Percentiles rank a stretch among this genome's conserved stretches.
Conservation (phyloP, 2,888 invertebrate species). For the Andrena fulva region DNA sequence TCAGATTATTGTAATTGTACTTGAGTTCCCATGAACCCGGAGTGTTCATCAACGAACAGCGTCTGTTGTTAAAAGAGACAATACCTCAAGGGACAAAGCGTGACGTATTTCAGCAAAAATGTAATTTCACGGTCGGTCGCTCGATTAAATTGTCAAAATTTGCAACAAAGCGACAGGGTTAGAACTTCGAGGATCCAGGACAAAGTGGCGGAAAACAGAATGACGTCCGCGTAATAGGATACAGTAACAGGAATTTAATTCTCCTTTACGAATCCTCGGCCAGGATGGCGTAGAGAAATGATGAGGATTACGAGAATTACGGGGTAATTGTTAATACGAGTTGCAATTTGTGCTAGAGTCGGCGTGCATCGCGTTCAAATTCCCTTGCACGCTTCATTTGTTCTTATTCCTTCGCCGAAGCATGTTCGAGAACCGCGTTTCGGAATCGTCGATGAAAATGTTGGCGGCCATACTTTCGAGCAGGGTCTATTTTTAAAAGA, state of each 20-base stretch:
- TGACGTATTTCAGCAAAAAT: constrained; percentile 38
- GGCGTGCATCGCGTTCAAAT: constrained; percentile 43
- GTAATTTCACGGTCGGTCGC: constrained; percentile 26
- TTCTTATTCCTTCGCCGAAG: constrained; percentile 33
- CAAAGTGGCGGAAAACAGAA: constrained; percentile 30
- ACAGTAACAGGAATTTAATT: constrained; percentile 64
- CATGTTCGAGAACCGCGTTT: background rate
- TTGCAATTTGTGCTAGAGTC: constrained; percentile 53
- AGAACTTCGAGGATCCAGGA: constrained; percentile 36
- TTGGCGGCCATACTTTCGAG: background rate
- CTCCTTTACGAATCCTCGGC: constrained; percentile 56
- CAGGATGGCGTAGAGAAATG: constrained; percentile 19
- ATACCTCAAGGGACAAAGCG: constrained; percentile 11
- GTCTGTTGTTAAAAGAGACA: background rate
- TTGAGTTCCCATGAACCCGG: constrained; percentile 7
- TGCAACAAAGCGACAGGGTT: constrained; percentile 42
- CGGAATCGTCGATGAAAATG: background rate
- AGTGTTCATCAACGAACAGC: background rate
- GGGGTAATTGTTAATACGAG: constrained; percentile 67
- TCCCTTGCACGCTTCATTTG: constrained; percentile 45
- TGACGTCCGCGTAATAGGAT: constrained; percentile 46
- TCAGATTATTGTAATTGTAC: background rate
- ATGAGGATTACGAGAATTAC: constrained; percentile 55
- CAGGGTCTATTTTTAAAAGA: constrained; percentile 21
- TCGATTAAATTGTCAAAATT: constrained; percentile 54